Conservation (phyloP, 1,140 invertebrate genomes). For the Orussus abietinus region DNA sequence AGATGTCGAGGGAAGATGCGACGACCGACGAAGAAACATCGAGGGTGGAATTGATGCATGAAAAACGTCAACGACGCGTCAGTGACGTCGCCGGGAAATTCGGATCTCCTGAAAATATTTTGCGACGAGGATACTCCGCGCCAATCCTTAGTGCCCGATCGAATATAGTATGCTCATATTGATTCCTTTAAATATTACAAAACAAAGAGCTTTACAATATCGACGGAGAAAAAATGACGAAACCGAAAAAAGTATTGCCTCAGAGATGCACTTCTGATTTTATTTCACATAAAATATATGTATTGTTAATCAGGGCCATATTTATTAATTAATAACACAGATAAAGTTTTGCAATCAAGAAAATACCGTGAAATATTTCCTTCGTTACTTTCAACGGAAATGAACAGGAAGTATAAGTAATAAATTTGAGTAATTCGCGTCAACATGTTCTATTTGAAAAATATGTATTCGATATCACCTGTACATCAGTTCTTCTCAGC, state of each 20-base stretch:
- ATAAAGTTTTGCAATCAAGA: no score
- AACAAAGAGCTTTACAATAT: not conserved
- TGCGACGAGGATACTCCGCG: slow-evolving; percentile 8
- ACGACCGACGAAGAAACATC: no score
- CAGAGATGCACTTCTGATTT: not conserved
- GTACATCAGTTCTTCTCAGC: no score
- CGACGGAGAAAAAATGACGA: slow-evolving; percentile 3
- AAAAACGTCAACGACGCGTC: slow-evolving; percentile 25
- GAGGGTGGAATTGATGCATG: no score
- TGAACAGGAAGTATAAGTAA: not conserved
- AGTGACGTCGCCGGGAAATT: slow-evolving; percentile 37
- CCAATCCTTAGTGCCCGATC: not conserved
- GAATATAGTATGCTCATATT: not conserved
- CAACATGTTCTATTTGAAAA: not conserved
- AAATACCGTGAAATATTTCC: no score
- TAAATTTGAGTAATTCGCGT: not conserved
- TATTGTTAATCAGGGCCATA: no score
- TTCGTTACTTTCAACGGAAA: no score
- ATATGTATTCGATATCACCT: no score
- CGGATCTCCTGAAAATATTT: slow-evolving; percentile 17
- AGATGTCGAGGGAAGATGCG: no score
- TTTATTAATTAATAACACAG: no score
- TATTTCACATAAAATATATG: no score
- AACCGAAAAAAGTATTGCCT: slow-evolving; percentile 6
- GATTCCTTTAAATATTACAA: not conserved